These are phyloP conservation scores for Neria commutata DNA, from an alignment of 2,888 invertebrate genomes.

Conservation along the genomic window DNA sequence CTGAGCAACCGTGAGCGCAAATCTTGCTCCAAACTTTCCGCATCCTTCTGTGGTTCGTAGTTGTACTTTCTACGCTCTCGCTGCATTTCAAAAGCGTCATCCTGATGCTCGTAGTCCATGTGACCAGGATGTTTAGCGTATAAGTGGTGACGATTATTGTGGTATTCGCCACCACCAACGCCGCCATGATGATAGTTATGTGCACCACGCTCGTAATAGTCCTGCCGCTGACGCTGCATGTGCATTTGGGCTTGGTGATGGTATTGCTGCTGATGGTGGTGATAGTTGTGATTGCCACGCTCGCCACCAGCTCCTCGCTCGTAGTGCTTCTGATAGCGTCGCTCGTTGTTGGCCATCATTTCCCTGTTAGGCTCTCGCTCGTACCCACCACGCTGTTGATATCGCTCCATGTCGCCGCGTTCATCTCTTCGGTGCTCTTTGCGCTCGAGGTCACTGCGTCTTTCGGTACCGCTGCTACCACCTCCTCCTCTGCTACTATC, in stretches of 20 bases:
- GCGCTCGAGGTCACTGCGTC: constrained; percentile 42
- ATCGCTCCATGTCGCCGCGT: constrained; percentile 37
- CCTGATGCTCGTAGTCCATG: constrained; percentile 54
- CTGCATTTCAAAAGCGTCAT: constrained; percentile 37
- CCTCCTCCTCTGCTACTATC: constrained; percentile 21
- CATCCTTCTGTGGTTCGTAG: constrained; percentile 55
- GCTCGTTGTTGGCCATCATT: constrained; percentile 23
- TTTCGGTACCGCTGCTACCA: constrained; percentile 8
- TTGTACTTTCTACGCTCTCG: constrained; percentile 44
- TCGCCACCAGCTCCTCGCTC: constrained; percentile 6
- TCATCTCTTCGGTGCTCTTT: constrained; percentile 18
- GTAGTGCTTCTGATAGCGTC: constrained; percentile 24
- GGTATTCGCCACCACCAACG: constrained; percentile 55
- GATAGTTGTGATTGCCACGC: constrained; percentile 12
- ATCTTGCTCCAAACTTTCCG: constrained; percentile 74
- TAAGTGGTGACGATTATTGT: constrained; percentile 23
- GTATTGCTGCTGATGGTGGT: constrained; percentile 38
- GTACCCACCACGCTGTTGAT: constrained; percentile 29
- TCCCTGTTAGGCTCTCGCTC: constrained; percentile 18
- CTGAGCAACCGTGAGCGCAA: constrained; percentile 75
- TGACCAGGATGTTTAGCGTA: constrained; percentile 37
- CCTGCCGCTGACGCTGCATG: constrained; percentile 34
- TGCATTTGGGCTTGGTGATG: constrained; percentile 32
- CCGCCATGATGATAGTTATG: constrained; percentile 24
- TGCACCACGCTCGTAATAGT: constrained; percentile 34